Percentiles rank a stretch among this genome's conserved stretches.
Conservation (phyloP, 2,797 vertebrate genomes). For the Prunella strophiata region DNA sequence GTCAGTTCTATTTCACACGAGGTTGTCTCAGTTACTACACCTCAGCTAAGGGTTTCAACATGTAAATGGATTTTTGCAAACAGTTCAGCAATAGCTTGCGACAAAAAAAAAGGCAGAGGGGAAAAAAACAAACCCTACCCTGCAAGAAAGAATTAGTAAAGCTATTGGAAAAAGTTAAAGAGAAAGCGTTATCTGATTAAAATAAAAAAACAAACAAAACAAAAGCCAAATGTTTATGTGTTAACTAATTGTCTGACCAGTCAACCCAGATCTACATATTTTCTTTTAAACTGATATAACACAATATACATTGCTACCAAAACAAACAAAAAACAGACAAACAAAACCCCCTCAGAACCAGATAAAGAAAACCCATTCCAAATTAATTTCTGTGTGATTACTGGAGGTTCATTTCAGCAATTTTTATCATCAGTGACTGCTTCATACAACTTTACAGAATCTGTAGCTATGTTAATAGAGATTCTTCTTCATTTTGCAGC, state of each 20-base stretch:
- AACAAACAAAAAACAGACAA: not conserved
- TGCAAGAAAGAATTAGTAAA: not conserved
- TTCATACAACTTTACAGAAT: not conserved
- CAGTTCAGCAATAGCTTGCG: not conserved
- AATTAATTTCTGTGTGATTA: not conserved
- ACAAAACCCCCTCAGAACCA: not conserved
- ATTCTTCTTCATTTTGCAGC: not conserved
- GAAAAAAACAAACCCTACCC: rapidly evolving
- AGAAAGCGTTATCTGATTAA: not conserved
- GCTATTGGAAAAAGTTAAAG: not conserved
- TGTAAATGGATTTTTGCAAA: not conserved
- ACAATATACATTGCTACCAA: not conserved
- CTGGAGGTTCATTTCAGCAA: not conserved
- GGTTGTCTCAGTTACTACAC: not conserved
- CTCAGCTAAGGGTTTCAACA: not conserved
- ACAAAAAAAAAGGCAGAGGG: not conserved
- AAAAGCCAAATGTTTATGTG: not conserved
- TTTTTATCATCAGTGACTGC: not conserved
- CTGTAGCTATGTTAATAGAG: not conserved
- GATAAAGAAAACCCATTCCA: not conserved
- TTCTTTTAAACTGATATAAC: not conserved
- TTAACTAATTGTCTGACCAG: not conserved
- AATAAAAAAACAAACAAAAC: too few relatives aligned
- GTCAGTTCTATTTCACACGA: not conserved
- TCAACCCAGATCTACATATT: not conserved